Base-by-base conservation (phyloP, 2,113 vertebrate species). In the Candoia aspera region DNA sequence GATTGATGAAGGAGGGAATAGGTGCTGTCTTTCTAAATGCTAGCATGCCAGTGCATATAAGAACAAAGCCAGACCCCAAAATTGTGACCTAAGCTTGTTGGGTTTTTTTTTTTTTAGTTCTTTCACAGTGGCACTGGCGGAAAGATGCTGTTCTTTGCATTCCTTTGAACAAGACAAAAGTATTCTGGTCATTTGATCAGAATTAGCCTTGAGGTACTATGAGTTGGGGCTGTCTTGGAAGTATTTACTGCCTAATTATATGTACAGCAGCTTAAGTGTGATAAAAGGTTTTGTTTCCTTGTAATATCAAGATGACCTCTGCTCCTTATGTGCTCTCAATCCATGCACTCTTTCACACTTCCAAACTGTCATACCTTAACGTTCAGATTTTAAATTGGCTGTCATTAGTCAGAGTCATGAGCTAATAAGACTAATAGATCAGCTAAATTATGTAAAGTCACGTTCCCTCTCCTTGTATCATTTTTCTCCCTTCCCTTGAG, bases 341-440 rank as follows among this genome's bases (percentile, higher is more conserved):
- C 23, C 24, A 53, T 10, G 2, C 24, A 19, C 57, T 86, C 42
- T 91, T 85, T 86, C 79, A 90, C 15, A 23, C 58, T 91, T 58
- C 90, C 58, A 62, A 53, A 91, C 33, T 86, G 57, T 2, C 57
- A 62, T 37, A 21, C 29, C 58, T 86, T 54, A 86, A 59, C n/a
- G 42, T 91, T 84, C 46, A 54, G 37, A 13, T 86, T 86, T 91
- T 54, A 62, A 86, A 91, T 91, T 85, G 42, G 42, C 21, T 24
- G 29, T 54, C 90, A 33, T 86, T 86, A 86, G 58, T 33, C 54
- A 12, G 37, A 91, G 57, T 90, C 26, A 91, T 62, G 42, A 62
- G 90, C 29, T 91, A 91, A 86, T 86, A 85, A 91, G 64, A 85
- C 6, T 53, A 91, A 91, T n/a, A 91, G 58, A 86, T 62, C 83